phyloP scores from a whole-genome alignment of 1,140 invertebrate species.

The Drosophila kohkoa region DNA sequence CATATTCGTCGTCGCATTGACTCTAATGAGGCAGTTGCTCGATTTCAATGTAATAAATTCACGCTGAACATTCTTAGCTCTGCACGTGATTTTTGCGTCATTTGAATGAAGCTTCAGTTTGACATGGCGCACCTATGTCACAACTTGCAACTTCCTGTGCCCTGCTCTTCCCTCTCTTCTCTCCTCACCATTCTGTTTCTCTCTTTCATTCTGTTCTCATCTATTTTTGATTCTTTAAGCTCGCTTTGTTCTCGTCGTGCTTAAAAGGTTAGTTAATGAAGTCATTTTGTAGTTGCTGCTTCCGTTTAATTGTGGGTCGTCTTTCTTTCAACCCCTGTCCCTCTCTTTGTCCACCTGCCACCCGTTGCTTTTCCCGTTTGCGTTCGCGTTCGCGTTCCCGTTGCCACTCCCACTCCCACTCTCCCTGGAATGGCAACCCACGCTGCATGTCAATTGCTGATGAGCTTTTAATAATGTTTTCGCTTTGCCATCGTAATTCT shows the following conservation, averaged over 20 bases:
- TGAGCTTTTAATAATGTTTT: slow-evolving; percentile 81
- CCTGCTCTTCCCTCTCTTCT: background rate
- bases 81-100: slow-evolving; percentile 9
- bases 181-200: background rate
- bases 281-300: slow-evolving; percentile 74
- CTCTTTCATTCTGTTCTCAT: background rate
- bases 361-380: background rate
- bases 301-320: slow-evolving; percentile 76
- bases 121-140: background rate
- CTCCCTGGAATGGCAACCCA: slow-evolving; percentile 19
- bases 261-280: slow-evolving; percentile 74
- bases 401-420: background rate
- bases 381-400: too few relatives aligned
- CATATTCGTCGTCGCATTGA: too few relatives aligned
- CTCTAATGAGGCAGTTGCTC: background rate
- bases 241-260: slow-evolving; percentile 33
- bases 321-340: slow-evolving; percentile 13
- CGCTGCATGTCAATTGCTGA: slow-evolving; percentile 77
- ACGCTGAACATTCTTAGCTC: background rate
- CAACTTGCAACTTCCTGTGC: slow-evolving; percentile 21
- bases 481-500: slow-evolving; percentile 78
- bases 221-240: slow-evolving; percentile 16
- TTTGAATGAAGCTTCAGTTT: slow-evolving; percentile 1
- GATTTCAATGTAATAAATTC: background rate
- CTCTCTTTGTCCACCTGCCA: slow-evolving; percentile 1